Base-by-base conservation (phyloP, 2,797 vertebrate genomes). In the Sebastes jordani region DNA sequence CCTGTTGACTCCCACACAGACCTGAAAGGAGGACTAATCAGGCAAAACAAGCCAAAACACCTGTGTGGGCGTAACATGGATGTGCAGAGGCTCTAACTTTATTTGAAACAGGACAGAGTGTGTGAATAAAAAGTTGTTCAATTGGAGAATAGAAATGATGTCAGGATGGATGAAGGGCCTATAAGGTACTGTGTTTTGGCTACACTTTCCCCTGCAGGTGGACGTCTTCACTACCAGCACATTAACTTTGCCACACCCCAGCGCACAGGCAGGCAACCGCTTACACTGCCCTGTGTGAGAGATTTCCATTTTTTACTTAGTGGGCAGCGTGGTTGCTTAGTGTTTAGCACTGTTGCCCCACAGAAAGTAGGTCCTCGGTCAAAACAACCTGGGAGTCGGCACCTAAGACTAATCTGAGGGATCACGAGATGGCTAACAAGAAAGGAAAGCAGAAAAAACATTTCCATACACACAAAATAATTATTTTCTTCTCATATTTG, bases 21-120 rank as follows among this genome's bases (percentile, higher is more conserved):
- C 87, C 87, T 80, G 72, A 89, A 83, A 88, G 84, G 80, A 75
- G 84, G 72, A 56, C 74, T 82, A 74, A 89, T 91, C 80, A 59
- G 59, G 59, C 69, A 76, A 80, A 88, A 75, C 64, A 80, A 90
- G 83, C 79, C 71, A 78, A 89, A 86, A 84, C 89, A 84, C 80
- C 86, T 79, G 69, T 79, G 86, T 86, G 81, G 85, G 81, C 73
- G 83, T 85, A 79, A 85, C 75, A 73, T 71, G 74, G 72, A 82
- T 61, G 71, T 71, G 60, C 29, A 23, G 62, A 74, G 80, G 46
- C 82, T 82, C 69, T 68, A 82, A 84, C 65, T 82, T 79, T 64
- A 82, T 85, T 79, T 73, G 74, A 84, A 86, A 79, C 73, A 65
- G 62, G 65, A 76, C 74, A 74, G 72, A 81, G 76, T 49, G 60